These are phyloP conservation scores for Apostichopus parvimensis DNA, from an alignment of 35 echinoderm and acorn worm species.

Conservation along the genomic window DNA sequence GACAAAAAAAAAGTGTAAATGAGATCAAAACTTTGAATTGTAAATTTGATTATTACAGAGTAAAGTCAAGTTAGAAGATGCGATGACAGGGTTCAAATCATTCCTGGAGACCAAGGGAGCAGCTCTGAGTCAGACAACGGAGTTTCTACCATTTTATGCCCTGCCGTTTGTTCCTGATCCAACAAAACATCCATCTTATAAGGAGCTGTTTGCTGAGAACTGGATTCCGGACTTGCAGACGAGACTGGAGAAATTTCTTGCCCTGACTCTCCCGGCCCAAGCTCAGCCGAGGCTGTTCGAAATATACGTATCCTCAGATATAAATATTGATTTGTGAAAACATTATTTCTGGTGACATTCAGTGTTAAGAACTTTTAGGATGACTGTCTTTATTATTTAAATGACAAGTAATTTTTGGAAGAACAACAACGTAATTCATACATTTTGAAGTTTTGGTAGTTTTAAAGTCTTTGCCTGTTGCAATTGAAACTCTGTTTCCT, in stretches of 20 bases:
- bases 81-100: conserved; percentile 85
- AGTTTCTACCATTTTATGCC: conserved; percentile 97
- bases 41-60: conserved; percentile 42
- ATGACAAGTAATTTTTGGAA: not conserved
- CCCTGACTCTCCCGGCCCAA: conserved; percentile 77
- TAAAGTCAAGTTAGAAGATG: conserved; percentile 76
- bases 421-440: not conserved
- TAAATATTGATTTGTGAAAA: no score
- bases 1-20: no score
- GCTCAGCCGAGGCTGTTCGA: conserved; percentile 91
- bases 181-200: conserved; percentile 92
- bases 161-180: conserved; percentile 96
- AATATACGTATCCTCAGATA: conserved; percentile 84
- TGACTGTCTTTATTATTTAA: not conserved
- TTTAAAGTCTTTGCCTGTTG: no score
- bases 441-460: no score
- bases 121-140: conserved; percentile 89
- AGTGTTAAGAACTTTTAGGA: not conserved
- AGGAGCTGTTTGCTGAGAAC: conserved; percentile 89
- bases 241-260: conserved; percentile 92
- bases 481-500: no score
- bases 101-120: conserved; percentile 92
- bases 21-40: no score
- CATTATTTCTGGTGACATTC: not conserved
- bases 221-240: conserved; percentile 92